Base-by-base conservation (phyloP, 2,113 vertebrate genomes). In the Cepphus grylle region DNA sequence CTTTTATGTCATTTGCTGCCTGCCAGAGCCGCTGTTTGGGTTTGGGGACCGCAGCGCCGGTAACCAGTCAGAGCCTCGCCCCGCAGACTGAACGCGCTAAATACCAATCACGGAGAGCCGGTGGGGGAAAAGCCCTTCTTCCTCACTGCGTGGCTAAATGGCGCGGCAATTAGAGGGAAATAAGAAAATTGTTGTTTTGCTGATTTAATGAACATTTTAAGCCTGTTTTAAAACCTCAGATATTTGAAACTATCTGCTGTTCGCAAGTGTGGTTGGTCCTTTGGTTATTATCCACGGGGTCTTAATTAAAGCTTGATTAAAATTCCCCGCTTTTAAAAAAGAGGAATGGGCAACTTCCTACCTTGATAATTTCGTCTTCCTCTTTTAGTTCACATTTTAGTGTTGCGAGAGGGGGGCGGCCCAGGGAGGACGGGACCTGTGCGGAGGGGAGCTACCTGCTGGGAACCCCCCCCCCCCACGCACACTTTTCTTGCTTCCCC, bases 161-260 rank as follows among this genome's bases (percentile, higher is more conserved):
- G 96, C 62, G 67, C 86, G 36, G 97, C 97, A 98, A 98, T 98
- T 98, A 98, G 92, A 96, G 87, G 88, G 82, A 98, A 98, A 98
- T 97, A 97, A 97, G 98, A 96, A 98, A 98, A 98, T 97, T 97
- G 97, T 95, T 98, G 98, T 98, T 97, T 98, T 98, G 96, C 98
- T 98, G 95, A 97, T 98, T 95, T 98, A 98, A 98, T 98, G 98
- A 98, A 98, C 97, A 97, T 98, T 98, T 98, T 96, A 95, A 98
- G 92, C 88, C 86, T 90, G 91, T 97, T 98, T 90, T 4, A 97
- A 96, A 98, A 97, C 97, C 81, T 97, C 93, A 96, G 77, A 97
- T 98, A 96, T 98, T 96, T 98, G 1, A 69, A 98, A 96, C 94
- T 97, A 87, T 95, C 96, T 97, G 91, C 93, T 97, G 95, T 95